Percentiles rank a stretch among this genome's conserved stretches.
phyloP scores from a whole-genome alignment of 2,113 vertebrate species.

The Serilophus lunatus region DNA sequence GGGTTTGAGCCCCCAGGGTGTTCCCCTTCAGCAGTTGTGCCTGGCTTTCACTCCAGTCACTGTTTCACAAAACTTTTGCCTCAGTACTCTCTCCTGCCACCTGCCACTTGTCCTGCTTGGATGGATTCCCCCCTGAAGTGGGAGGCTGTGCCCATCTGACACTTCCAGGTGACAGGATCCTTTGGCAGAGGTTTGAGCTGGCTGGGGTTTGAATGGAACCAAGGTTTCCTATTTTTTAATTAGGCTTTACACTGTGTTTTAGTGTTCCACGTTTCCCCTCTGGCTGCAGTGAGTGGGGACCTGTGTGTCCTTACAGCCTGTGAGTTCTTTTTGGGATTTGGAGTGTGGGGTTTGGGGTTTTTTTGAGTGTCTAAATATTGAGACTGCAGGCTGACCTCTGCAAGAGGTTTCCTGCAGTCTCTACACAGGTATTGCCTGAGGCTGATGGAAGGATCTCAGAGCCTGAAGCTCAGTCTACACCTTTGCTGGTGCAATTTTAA shows the following conservation, averaged over 20 bases:
- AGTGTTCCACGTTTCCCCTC: neutral
- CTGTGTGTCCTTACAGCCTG: neutral
- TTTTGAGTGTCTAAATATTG: neutral
- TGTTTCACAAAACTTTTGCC: neutral
- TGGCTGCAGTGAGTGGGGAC: neutral
- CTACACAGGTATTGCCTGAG: neutral
- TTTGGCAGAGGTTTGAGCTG: neutral
- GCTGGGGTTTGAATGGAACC: neutral
- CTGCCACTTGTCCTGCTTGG: constrained; percentile 5
- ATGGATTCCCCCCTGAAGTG: neutral
- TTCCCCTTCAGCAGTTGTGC: neutral
- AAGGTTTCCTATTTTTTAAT: neutral
- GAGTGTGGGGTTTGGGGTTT: neutral
- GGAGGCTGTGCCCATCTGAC: neutral
- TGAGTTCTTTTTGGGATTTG: neutral
- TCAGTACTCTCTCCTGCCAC: neutral
- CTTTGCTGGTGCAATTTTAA: neutral
- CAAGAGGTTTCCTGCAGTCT: neutral
- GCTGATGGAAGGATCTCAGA: fast-evolving
- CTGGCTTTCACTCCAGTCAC: neutral
- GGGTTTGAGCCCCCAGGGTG: neutral
- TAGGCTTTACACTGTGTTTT: neutral
- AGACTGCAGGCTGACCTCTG: neutral
- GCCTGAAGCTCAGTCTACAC: neutral
- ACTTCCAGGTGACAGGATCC: neutral